These are phyloP conservation scores for Glossosoma conforme DNA, from an alignment of 1,140 invertebrate genomes.

Conservation along the genomic window DNA sequence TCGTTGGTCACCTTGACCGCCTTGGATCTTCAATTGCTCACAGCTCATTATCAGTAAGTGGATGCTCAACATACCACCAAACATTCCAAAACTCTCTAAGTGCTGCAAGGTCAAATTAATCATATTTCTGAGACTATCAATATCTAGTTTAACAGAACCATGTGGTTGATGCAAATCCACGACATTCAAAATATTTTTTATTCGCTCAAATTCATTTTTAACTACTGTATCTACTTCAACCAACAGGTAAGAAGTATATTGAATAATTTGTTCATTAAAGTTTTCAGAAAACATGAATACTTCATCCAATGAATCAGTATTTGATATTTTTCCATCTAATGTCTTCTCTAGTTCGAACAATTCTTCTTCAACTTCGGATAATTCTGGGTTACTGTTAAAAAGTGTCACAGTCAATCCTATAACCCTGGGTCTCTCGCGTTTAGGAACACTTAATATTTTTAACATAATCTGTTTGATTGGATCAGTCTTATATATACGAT, in stretches of 20 bases:
- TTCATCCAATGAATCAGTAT: conserved; percentile 59
- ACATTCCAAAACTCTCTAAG: conserved; percentile 53
- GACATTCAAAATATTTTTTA: conserved; percentile 14
- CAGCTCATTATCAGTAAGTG: conserved; percentile 57
- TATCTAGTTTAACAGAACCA: conserved; percentile 33
- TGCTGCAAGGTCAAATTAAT: conserved; percentile 43
- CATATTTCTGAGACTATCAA: conserved; percentile 42
- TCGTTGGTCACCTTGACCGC: conserved; percentile 40
- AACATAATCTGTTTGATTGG: conserved; percentile 71
- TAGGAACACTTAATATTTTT: conserved; percentile 47
- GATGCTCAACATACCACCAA: conserved; percentile 53
- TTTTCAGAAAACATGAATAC: too few relatives aligned
- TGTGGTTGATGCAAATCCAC: too few relatives aligned
- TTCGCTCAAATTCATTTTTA: too few relatives aligned
- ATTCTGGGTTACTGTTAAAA: conserved; percentile 66
- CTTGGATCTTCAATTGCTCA: conserved; percentile 54
- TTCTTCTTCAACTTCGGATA: conserved; percentile 51
- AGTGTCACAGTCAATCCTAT: conserved; percentile 80
- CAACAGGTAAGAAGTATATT: too few relatives aligned
- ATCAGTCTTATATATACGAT: conserved; percentile 72
- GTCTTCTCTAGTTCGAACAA: conserved; percentile 68
- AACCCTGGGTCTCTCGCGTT: conserved; percentile 59
- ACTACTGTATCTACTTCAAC: too few relatives aligned
- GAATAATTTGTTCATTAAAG: too few relatives aligned
- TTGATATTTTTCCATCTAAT: conserved; percentile 66